phyloP scores from a whole-genome alignment of 2,888 invertebrate species.

The Apamea monoglypha region DNA sequence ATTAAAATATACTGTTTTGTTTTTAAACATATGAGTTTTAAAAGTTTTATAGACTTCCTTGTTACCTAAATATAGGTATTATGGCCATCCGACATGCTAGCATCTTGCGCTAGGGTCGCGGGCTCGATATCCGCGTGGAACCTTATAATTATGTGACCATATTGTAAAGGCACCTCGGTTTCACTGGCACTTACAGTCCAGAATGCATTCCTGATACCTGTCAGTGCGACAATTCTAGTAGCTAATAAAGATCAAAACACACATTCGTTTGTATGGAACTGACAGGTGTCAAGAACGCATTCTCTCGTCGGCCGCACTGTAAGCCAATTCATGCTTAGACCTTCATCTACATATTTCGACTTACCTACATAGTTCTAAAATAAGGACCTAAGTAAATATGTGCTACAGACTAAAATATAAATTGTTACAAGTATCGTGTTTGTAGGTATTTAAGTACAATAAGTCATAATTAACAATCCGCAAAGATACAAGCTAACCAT shows the following conservation, averaged over 20 bases:
- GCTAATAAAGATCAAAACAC: background rate
- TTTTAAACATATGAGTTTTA: too few species aligned
- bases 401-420: background rate
- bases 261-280: background rate
- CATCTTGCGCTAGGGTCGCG: background rate
- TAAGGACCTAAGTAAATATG: background rate
- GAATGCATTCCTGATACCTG: background rate
- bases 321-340: background rate
- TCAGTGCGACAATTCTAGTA: too few species aligned
- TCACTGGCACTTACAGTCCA: background rate
- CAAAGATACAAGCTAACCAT: conserved; percentile 19
- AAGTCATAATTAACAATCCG: conserved; percentile 8
- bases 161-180: background rate
- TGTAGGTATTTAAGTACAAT: background rate
- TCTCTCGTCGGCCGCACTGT: too few species aligned
- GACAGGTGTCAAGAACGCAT: too few species aligned
- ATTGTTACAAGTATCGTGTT: background rate
- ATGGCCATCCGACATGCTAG: background rate
- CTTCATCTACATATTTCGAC: background rate
- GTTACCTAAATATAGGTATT: background rate
- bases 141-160: background rate
- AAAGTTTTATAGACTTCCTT: background rate
- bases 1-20: too few species aligned
- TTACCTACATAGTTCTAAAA: background rate
- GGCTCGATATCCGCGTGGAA: background rate